These are phyloP conservation scores for Phainopepla nitens DNA, from an alignment of 2,113 vertebrate genomes.

Conservation along the genomic window DNA sequence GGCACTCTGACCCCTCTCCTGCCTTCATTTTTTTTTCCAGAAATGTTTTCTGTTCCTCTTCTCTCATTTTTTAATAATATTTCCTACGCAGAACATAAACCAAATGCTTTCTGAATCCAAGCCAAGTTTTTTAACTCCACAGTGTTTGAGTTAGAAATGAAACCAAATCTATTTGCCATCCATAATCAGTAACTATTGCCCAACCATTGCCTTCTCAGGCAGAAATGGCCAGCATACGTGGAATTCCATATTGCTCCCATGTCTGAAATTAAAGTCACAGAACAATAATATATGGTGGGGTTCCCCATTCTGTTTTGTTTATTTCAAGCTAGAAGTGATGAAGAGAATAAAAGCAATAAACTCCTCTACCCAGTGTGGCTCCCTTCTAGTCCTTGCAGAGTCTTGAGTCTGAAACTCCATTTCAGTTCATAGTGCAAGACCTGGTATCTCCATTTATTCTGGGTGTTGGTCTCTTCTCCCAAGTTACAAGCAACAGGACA, in stretches of 20 bases:
- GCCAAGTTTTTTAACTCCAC: conserved; percentile 36
- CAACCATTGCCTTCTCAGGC: not conserved
- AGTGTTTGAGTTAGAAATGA: conserved; percentile 11
- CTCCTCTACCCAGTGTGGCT: not conserved
- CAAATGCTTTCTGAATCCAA: conserved; percentile 35
- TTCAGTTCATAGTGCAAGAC: not conserved
- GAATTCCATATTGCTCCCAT: not conserved
- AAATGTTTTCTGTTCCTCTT: conserved; percentile 30
- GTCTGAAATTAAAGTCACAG: not conserved
- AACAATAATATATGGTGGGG: not conserved
- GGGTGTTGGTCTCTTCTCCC: not conserved
- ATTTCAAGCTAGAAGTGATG: not conserved
- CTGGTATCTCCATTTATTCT: not conserved
- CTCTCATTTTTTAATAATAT: conserved; percentile 32
- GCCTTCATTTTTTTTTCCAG: not conserved
- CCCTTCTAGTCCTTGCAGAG: not conserved
- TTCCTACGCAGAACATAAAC: conserved; percentile 46
- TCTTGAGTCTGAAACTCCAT: not conserved
- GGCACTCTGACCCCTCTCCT: not conserved
- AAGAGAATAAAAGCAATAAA: not conserved
- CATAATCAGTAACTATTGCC: not conserved
- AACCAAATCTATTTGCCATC: conserved; percentile 24
- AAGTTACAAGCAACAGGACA: not conserved
- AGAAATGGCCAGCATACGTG: not conserved
- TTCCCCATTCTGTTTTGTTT: not conserved